These are phyloP conservation scores for Sarcoramphus papa DNA, from an alignment of 2,797 vertebrate species.

Conservation along the genomic window DNA sequence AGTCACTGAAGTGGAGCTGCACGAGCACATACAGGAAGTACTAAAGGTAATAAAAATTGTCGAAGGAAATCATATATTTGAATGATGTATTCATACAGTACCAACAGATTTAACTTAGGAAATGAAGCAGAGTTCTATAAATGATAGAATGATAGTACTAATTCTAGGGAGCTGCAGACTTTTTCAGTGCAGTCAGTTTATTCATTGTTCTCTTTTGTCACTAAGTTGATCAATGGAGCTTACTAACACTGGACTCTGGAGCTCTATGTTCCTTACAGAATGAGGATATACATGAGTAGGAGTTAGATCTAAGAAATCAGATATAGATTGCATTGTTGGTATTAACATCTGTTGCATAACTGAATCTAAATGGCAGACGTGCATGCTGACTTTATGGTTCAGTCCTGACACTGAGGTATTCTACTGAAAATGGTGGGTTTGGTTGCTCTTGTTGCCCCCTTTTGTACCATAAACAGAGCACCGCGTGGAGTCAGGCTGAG, in stretches of 20 bases:
- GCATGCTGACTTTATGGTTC: background rate
- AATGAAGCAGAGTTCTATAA: background rate
- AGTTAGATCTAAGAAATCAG: background rate
- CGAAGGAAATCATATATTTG: background rate
- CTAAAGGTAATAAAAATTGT: slow-evolving; percentile 82
- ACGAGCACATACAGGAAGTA: slow-evolving; percentile 96
- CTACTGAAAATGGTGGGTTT: background rate
- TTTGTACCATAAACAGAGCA: background rate
- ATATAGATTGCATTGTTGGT: background rate
- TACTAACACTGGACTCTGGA: background rate
- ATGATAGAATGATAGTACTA: background rate
- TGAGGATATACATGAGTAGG: background rate
- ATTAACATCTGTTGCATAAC: background rate
- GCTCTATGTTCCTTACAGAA: background rate
- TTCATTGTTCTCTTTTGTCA: background rate
- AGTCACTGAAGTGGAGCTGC: slow-evolving; percentile 92
- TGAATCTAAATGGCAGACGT: background rate
- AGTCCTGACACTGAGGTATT: background rate
- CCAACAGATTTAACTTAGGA: background rate
- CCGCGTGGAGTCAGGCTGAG: background rate
- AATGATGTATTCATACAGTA: background rate
- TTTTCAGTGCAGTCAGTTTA: background rate
- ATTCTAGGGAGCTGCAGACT: background rate
- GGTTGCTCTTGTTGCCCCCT: background rate
- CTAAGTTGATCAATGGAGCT: background rate